Evolutionary conservation across 2,888 invertebrate species (phyloP), one percentile per base, ranked within the genome.

Genomic region (Phalera bucephala): DNA sequence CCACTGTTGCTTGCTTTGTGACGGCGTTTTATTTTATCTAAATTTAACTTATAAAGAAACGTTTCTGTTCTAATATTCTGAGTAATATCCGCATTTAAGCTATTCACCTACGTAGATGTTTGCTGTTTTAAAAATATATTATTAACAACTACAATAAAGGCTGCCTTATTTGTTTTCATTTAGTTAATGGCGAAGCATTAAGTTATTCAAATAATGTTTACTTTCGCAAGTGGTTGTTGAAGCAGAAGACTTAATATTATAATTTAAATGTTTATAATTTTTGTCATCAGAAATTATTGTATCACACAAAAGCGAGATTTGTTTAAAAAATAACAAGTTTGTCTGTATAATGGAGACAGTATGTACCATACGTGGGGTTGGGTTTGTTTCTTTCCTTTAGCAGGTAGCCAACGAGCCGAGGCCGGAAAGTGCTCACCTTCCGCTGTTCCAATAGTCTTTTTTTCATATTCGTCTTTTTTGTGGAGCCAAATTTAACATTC

Each of bases 401-500:
- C 85, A 87, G 87, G 87, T 86, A 85, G 82, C 72, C 68, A 70
- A 68, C 60, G 69, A 52, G 49, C 63, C 66, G 68, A 68, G 68
- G 64, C 77, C 84, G 81, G 79, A 82, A 77, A 79, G 68, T 64
- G 66, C 63, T 77, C 68, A 71, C 72, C 66, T 65, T 56, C 49
- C 60, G 58, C 65, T 65, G 63, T 64, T 71, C 65, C 66, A 67
- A 72, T 66, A 60, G 54, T 53, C 58, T 78, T 80, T 59, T 77
- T 80, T 72, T 61, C 41, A 49, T 51, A 35, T 45, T 51, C 39
- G 53, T 64, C 69, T 74, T 75, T 73, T n/a, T 71, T 59, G 54
- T 56, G 45, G 47, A 47, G 50, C 59, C 45, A 55, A 56, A 58
- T 54, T 44, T 64, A 62, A 55, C 52, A 54, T 57, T 61, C 56